Evolutionary conservation across 2,113 vertebrate genomes (phyloP).

Genomic region (Sorex fumeus): DNA sequence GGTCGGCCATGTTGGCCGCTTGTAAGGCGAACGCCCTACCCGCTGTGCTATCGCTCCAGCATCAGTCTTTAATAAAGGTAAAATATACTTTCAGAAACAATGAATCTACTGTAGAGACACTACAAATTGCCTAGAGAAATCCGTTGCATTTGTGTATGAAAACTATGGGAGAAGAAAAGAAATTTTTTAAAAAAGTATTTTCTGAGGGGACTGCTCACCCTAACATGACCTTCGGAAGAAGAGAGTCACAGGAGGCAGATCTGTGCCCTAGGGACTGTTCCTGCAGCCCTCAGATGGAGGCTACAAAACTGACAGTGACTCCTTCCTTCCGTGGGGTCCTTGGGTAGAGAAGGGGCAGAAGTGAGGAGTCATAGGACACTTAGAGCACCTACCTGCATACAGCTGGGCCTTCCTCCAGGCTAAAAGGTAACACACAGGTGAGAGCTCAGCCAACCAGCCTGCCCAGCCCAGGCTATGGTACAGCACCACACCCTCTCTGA

Average conservation of each 20-base stretch:
- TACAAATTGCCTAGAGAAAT: too few species aligned
- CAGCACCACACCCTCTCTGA: background rate
- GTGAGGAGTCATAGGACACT: background rate
- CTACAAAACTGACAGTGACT: background rate
- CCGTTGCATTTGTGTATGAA: too few species aligned
- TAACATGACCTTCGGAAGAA: background rate
- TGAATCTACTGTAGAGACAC: too few species aligned
- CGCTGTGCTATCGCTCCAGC: too few species aligned
- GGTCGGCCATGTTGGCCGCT: too few species aligned
- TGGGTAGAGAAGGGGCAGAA: background rate
- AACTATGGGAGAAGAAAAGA: background rate
- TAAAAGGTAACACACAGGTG: slow-evolving; percentile 64
- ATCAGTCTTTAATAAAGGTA: background rate
- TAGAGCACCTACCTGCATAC: background rate
- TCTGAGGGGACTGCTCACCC: rapidly evolving
- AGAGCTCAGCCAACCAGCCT: background rate
- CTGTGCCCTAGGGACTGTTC: background rate
- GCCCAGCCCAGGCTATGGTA: too few species aligned
- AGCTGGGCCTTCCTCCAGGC: slow-evolving; percentile 62
- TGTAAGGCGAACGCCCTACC: too few species aligned
- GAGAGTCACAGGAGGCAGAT: background rate
- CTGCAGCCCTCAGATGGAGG: background rate
- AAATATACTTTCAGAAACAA: background rate
- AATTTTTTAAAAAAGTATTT: rapidly evolving
- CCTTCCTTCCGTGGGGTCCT: too few species aligned